Conservation (phyloP, 1,140 invertebrate genomes). For the Drosophila santomea region DNA sequence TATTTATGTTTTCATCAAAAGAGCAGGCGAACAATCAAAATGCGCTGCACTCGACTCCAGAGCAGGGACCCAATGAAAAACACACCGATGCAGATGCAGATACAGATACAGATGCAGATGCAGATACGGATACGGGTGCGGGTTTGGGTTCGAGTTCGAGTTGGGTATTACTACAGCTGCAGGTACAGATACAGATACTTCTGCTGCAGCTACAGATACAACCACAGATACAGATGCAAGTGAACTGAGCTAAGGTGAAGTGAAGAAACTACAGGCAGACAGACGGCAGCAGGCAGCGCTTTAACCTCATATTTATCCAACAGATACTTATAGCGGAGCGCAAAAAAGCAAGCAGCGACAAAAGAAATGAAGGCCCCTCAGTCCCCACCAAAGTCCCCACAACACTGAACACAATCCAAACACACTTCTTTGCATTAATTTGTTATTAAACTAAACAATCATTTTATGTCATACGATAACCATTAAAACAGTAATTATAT, state of each 20-base stretch:
- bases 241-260: constrained; percentile 48
- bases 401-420: constrained; percentile 1
- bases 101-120: constrained; percentile 34
- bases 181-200: constrained; percentile 33
- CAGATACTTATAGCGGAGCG: constrained; percentile 77
- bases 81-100: constrained; percentile 47
- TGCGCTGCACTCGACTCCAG: constrained; percentile 69
- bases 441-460: background rate
- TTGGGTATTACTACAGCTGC: constrained; percentile 42
- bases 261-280: constrained; percentile 44
- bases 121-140: background rate
- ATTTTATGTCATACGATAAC: background rate
- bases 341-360: constrained; percentile 63
- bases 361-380: constrained; percentile 57
- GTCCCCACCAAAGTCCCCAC: constrained; percentile 9
- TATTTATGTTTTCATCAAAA: constrained; percentile 83
- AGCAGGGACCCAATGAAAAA: constrained; percentile 26
- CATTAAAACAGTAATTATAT: no score
- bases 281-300: constrained; percentile 75
- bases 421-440: background rate
- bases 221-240: constrained; percentile 56
- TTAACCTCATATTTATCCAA: constrained; percentile 85
- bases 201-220: constrained; percentile 37
- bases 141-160: constrained; percentile 22
- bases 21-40: constrained; percentile 80